phyloP scores from a whole-genome alignment of 2,797 vertebrate genomes.

The Danio tinwini region DNA sequence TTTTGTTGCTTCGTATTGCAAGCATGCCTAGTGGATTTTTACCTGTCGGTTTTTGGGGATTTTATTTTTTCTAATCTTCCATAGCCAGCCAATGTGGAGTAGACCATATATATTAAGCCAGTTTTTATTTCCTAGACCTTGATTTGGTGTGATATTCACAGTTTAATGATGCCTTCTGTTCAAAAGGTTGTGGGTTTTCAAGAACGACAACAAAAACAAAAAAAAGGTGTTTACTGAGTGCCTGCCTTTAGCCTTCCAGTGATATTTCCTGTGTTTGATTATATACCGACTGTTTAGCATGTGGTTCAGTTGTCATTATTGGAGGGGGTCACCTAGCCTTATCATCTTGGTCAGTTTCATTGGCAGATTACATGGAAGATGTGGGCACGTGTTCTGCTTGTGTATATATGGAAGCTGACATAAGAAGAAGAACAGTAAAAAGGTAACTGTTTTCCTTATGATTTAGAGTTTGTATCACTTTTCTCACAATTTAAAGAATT shows the following conservation, averaged over 20 bases:
- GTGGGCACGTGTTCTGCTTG: conserved; percentile 2
- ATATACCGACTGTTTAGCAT: conserved; percentile 60
- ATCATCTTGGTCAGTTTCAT: not conserved
- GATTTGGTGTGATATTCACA: conserved; percentile 22
- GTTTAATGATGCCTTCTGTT: conserved; percentile 50
- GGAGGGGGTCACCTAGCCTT: conserved; percentile 35
- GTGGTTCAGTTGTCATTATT: conserved; percentile 21
- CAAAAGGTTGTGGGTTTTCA: conserved; percentile 55
- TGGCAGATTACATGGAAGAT: not conserved
- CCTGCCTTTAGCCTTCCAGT: conserved; percentile 70
- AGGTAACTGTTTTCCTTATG: not conserved
- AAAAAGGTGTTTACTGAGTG: conserved; percentile 74
- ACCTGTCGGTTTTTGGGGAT: conserved; percentile 31
- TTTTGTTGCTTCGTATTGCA: conserved; percentile 37
- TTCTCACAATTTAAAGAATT: too few species aligned
- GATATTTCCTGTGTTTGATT: conserved; percentile 64
- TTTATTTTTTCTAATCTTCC: conserved; percentile 24
- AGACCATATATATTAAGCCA: not conserved
- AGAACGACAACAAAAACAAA: not conserved
- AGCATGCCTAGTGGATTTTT: conserved; percentile 47
- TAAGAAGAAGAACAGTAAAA: not conserved
- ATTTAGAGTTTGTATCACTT: too few species aligned
- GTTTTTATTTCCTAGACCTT: not conserved
- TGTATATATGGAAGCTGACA: not conserved
- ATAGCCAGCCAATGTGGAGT: conserved; percentile 22